These are phyloP conservation scores for Cotesia glomerata DNA, from an alignment of 1,140 invertebrate genomes.

Conservation along the genomic window DNA sequence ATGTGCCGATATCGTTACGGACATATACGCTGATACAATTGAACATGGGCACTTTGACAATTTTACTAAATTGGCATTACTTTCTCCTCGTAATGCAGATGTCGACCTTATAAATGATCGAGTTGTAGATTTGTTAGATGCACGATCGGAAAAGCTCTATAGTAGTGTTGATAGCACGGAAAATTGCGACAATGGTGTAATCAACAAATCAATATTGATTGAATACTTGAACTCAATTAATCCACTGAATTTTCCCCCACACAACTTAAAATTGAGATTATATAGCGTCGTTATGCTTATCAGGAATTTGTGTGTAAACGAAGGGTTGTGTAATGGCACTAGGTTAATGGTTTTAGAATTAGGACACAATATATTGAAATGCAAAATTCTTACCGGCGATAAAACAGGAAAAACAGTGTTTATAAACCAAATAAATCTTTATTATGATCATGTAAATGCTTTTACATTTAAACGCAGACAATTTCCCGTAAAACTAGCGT, in stretches of 20 bases:
- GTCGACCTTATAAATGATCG: slow-evolving; percentile 35
- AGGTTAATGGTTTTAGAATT: slow-evolving; percentile 30
- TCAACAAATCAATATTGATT: neutral
- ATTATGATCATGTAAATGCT: slow-evolving; percentile 6
- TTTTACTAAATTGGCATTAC: neutral
- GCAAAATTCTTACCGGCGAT: slow-evolving; percentile 35
- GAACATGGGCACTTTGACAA: neutral
- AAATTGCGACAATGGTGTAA: slow-evolving; percentile 22
- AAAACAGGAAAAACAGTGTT: slow-evolving; percentile 10
- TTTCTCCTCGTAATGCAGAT: neutral
- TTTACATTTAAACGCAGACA: slow-evolving; percentile 27
- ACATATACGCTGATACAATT: neutral
- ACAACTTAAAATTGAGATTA: slow-evolving; percentile 34
- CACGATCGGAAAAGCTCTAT: slow-evolving; percentile 1
- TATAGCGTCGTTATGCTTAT: slow-evolving; percentile 33
- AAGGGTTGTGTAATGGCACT: slow-evolving; percentile 32
- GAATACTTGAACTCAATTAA: slow-evolving; percentile 35
- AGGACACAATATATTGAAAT: slow-evolving; percentile 30
- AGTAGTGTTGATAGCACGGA: slow-evolving; percentile 16
- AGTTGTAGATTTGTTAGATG: slow-evolving; percentile 24
- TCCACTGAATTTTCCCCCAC: slow-evolving; percentile 28
- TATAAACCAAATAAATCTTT: slow-evolving; percentile 8
- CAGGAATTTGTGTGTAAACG: slow-evolving; percentile 28
- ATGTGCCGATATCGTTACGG: neutral
- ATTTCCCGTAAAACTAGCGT: slow-evolving; percentile 37